Base-by-base conservation (phyloP, 2,888 invertebrate genomes). In the Creontiades dilutus region DNA sequence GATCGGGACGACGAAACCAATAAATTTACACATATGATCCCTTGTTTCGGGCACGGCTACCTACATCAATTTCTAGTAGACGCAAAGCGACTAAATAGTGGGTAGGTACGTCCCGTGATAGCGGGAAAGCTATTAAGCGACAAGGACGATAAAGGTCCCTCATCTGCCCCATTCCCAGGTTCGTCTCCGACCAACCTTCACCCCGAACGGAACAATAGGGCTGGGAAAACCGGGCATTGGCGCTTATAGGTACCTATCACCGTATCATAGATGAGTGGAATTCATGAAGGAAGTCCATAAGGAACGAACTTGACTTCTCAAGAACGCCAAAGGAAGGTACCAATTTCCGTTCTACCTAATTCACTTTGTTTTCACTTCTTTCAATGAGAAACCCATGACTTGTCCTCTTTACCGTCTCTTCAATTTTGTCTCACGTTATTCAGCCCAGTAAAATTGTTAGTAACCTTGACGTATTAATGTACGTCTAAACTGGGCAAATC, bases 181-280 rank as follows among this genome's bases (percentile, higher is more conserved):
- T 37, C 78, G 78, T 78, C 78, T 4, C 19, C 47, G 37, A 9
- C 11, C 78, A 47, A 47, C 78, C 78, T 78, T 78, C 37, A 78
- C 78, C 76, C 47, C 78, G 47, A 78, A 78, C 37, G 16, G 47
- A 47, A 78, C 78, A 78, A 78, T 78, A 46, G 46, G 46, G 7
- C 47, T 37, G 46, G 46, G 47, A 46, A 47, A 19, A 46, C 28
- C 16, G 68, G 68, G 23, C 19, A 23, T 68, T 27, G 68, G 23
- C 19, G 27, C 68, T n/a, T 19, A 68, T 37, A 37, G 37, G 37
- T 37, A 37, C 37, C 37, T 68, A 68, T 68, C 68, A 68, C 68
- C 12, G 23, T 68, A 68, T 19, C 68, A 2, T 12, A 68, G 9
- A 23, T 19, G 23, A 11, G 68, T 0, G 23, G 37, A 23, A 12